A percentile compares a stretch with the other conserved stretches of the same genome.
These are phyloP conservation scores for Pseudopipra pipra DNA, from an alignment of 2,113 vertebrate genomes.

Conservation along the genomic window DNA sequence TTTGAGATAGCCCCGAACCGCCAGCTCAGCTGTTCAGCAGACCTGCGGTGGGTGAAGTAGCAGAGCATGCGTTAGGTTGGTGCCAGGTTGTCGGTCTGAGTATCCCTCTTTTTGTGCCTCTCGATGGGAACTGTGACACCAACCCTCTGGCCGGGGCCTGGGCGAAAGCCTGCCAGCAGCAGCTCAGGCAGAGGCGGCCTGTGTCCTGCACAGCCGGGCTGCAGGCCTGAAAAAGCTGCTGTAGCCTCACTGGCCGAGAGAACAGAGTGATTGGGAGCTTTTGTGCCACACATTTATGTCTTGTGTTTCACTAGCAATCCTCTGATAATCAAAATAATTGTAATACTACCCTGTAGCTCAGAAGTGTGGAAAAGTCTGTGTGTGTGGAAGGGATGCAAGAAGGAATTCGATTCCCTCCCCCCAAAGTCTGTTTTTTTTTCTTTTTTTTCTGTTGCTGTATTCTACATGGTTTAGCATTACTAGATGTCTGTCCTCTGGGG, in stretches of 20 bases:
- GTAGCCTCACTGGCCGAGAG: accelerated
- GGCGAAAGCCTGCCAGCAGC: not conserved
- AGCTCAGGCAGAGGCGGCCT: not conserved
- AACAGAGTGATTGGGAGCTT: not conserved
- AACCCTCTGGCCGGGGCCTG: not conserved
- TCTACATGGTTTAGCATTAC: not conserved
- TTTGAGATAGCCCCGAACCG: not conserved
- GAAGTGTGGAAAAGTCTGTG: not conserved
- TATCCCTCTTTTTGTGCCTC: not conserved
- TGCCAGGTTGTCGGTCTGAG: not conserved
- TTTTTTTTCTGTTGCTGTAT: not conserved
- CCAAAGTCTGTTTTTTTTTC: accelerated
- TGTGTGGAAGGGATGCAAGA: not conserved
- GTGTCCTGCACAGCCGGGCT: not conserved
- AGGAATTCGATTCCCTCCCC: not conserved
- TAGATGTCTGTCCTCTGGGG: not conserved
- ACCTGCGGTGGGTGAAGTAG: not conserved
- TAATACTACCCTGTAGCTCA: not conserved
- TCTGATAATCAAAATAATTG: not conserved
- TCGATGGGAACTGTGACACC: not conserved
- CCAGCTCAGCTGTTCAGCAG: not conserved
- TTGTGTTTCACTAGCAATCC: not conserved
- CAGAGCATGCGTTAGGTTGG: not conserved
- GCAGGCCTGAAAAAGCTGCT: not conserved
- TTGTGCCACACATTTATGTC: not conserved